phyloP scores from a whole-genome alignment of 2,113 vertebrate genomes.

The Acrocephalus arundinaceus region DNA sequence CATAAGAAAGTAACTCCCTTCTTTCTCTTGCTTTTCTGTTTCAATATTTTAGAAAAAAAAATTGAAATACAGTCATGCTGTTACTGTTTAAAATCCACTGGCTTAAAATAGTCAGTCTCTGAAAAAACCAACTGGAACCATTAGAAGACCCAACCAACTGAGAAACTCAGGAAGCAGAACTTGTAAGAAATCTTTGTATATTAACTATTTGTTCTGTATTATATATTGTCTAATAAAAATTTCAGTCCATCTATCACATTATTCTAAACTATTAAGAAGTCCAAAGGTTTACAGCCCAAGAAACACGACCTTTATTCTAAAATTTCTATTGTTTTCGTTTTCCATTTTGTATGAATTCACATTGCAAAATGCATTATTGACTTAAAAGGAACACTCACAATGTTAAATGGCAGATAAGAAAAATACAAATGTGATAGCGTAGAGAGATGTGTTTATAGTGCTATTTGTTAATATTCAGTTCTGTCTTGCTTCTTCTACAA shows the following conservation, averaged over 20 bases:
- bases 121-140: background rate
- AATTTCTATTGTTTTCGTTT: background rate
- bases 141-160: background rate
- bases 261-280: background rate
- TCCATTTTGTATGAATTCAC: background rate
- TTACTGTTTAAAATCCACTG: background rate
- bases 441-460: background rate
- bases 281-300: background rate
- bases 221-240: background rate
- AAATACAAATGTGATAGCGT: rapidly evolving
- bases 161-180: background rate
- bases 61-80: background rate
- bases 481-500: background rate
- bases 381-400: background rate
- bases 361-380: background rate
- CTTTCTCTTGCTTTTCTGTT: background rate
- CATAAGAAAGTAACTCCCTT: background rate
- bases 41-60: background rate
- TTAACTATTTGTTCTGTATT: background rate
- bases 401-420: background rate
- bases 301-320: background rate
- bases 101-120: background rate
- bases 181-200: background rate
- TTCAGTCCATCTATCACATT: background rate
- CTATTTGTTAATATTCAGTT: background rate